Evolutionary conservation across 1,140 invertebrate species (phyloP).

Genomic region (Rhizoglyphus robini): DNA sequence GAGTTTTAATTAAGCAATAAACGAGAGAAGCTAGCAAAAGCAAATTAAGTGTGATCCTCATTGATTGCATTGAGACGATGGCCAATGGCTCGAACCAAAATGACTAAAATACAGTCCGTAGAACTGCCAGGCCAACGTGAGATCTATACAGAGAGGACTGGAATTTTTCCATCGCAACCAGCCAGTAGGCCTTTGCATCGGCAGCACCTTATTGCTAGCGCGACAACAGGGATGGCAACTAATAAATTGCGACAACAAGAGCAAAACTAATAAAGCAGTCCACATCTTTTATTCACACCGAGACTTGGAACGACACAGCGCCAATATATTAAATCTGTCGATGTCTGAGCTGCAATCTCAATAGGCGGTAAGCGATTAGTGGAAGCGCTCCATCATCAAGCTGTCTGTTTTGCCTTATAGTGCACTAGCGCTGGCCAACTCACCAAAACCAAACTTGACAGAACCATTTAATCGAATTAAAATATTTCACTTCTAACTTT

Average conservation of each 20-base stretch:
- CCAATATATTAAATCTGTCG: constrained; percentile 12
- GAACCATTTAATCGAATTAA: no score
- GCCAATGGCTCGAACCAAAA: no score
- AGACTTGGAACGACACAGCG: background rate
- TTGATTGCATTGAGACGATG: no score
- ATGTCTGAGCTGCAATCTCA: background rate
- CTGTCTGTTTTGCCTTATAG: background rate
- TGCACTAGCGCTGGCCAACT: background rate
- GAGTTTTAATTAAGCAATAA: background rate
- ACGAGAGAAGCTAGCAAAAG: background rate
- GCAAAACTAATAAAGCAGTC: background rate
- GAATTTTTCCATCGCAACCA: background rate
- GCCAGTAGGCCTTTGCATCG: background rate
- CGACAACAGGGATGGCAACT: background rate
- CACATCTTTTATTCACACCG: background rate
- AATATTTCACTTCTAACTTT: no score
- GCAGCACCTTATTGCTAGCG: background rate
- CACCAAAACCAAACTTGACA: background rate
- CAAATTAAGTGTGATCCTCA: background rate
- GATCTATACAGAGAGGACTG: no score
- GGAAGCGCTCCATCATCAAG: constrained; percentile 12
- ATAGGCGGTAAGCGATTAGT: constrained; percentile 17
- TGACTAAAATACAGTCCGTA: no score
- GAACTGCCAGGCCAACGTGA: no score
- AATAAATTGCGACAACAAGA: background rate